phyloP scores from a whole-genome alignment of 2,113 vertebrate species.

The Saimiri boliviensis region DNA sequence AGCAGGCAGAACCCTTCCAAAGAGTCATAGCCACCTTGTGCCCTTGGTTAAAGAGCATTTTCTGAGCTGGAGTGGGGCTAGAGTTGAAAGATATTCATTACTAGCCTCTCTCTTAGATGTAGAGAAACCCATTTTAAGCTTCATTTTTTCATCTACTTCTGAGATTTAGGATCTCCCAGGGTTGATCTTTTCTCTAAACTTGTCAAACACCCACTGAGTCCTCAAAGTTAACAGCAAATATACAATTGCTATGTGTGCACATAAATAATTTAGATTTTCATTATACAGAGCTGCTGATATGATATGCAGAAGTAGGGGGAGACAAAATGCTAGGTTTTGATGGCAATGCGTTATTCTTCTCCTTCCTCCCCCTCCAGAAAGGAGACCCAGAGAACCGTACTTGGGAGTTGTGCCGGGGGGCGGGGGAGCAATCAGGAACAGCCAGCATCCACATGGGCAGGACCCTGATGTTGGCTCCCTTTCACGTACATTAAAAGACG shows the following conservation, averaged over 20 bases:
- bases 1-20: neutral
- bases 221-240: constrained; percentile 68
- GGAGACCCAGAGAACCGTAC: neutral
- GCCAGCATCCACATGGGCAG: neutral
- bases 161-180: constrained; percentile 45
- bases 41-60: constrained; percentile 51
- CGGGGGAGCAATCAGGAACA: neutral
- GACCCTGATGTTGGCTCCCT: neutral
- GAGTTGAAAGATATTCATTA: constrained; percentile 39
- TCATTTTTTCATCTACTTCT: constrained; percentile 63
- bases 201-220: constrained; percentile 45
- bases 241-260: constrained; percentile 61
- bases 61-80: neutral
- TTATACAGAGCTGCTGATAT: constrained; percentile 46
- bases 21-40: neutral
- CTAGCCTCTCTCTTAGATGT: neutral
- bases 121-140: constrained; percentile 38
- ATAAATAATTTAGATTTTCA: constrained; percentile 71
- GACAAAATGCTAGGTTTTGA: constrained; percentile 43
- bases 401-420: neutral
- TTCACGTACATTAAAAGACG: neutral
- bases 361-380: neutral
- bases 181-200: constrained; percentile 60
- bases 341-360: neutral
- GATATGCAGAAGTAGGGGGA: constrained; percentile 11